Evolutionary conservation across 2,888 invertebrate species (phyloP), one percentile per base, ranked within the genome.

Genomic region (Peribatodes rhomboidaria): DNA sequence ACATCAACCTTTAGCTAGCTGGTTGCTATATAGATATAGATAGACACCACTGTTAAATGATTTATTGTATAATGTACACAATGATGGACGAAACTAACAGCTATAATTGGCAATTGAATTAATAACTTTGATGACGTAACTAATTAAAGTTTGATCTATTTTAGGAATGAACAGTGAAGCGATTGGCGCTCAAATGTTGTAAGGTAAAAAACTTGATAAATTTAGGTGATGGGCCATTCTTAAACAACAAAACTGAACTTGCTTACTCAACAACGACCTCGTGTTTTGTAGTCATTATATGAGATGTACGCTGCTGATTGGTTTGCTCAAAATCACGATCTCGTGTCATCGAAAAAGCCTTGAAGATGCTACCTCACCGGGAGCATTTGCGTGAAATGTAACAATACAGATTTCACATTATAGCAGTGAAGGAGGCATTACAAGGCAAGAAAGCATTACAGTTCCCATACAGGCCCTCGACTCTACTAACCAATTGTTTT

Each of bases 81-180:
- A 6, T 2, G 6, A 6, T 6, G 6, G 27, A 27, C 6, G 6
- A 27, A 2, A 20, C 2, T 4, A 44, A 22, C 22, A 46, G 2
- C n/a, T 13, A 22, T 13, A 13, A 16, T n/a, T 27, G 11, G 2
- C 22, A 49, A 27, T 16, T 33, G 6, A 18, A 33, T 49, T 27
- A 2, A 33, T 33, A 31, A 33, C 6, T 33, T 3, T 2, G 16
- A 33, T 16, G 11, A 16, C 10, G 14, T 47, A 31, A 33, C 16
- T 49, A 49, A 46, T 22, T 63, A 20, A 47, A 22, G 33, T 72
- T 72, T 78, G 64, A 68, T 82, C 70, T 82, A 80, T 89, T 90
- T 79, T 90, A 92, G 92, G 88, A 79, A 31, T 79, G 71, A 83
- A 85, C 72, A 79, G 79, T 70, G 85, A 87, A 70, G 81, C 77